These are phyloP conservation scores for Pogonocichla stellata DNA, from an alignment of 2,113 vertebrate species.

Conservation along the genomic window DNA sequence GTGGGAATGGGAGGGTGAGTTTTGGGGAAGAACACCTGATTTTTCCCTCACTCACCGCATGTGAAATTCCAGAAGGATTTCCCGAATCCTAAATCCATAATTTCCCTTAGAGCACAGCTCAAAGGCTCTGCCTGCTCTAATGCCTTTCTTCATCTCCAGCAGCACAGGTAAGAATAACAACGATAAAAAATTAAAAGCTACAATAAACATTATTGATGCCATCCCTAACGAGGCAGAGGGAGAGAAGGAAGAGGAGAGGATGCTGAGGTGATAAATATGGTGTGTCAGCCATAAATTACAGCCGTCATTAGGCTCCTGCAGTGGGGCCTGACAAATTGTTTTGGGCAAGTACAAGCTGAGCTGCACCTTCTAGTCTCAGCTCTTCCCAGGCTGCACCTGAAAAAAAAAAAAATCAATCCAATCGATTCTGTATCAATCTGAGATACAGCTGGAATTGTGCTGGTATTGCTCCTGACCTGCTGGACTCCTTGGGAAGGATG, in stretches of 20 bases:
- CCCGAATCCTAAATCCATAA: not conserved
- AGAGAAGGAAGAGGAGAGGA: conserved; percentile 6
- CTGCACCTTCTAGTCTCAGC: conserved; percentile 3
- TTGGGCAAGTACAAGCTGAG: conserved; percentile 8
- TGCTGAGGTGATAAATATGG: conserved; percentile 30
- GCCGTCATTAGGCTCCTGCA: conserved; percentile 39
- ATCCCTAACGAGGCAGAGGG: conserved; percentile 50
- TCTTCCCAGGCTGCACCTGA: not conserved
- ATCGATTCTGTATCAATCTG: not conserved
- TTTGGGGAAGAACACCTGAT: not conserved
- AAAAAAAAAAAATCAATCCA: not conserved
- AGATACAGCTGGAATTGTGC: not conserved
- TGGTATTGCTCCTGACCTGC: accelerated
- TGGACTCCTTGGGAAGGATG: not conserved
- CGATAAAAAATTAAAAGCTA: conserved; percentile 70
- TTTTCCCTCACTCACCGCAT: accelerated
- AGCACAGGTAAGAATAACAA: conserved; percentile 54
- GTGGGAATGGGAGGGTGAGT: not conserved
- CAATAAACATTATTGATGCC: conserved; percentile 72
- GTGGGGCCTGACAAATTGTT: conserved; percentile 56
- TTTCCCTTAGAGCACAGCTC: not conserved
- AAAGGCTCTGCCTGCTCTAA: not conserved
- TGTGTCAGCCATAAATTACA: conserved; percentile 66
- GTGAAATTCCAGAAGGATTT: not conserved
- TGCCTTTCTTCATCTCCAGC: conserved; percentile 19